phyloP scores from a whole-genome alignment of 1,140 invertebrate species.

The Mercenaria mercenaria region DNA sequence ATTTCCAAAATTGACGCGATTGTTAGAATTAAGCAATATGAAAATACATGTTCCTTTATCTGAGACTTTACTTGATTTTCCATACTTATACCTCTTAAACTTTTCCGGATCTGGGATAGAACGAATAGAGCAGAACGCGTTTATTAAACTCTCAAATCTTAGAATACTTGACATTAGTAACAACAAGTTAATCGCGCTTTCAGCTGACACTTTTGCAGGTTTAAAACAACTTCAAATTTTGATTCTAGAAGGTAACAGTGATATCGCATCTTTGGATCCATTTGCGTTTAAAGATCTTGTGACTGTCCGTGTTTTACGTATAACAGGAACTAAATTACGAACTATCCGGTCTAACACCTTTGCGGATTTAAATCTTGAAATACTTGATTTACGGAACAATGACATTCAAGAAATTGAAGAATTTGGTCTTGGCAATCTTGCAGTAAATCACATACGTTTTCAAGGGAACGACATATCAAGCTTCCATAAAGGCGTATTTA shows the following conservation, averaged over 20 bases:
- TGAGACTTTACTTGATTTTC: not conserved
- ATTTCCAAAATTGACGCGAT: not conserved
- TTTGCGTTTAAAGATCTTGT: not conserved
- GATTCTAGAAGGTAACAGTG: not conserved
- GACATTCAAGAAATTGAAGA: not conserved
- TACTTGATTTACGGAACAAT: constrained; percentile 4
- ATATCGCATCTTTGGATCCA: not conserved
- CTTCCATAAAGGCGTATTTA: constrained; percentile 13
- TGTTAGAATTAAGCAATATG: too few relatives aligned
- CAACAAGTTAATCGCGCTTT: not conserved
- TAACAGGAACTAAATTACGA: constrained; percentile 17
- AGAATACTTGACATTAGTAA: constrained; percentile 1
- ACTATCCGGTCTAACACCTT: constrained; percentile 29
- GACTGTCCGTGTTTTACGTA: not conserved
- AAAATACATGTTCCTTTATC: not conserved
- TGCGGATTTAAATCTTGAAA: constrained; percentile 32
- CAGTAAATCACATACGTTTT: not conserved
- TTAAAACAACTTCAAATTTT: not conserved
- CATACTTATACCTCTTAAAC: constrained; percentile 4
- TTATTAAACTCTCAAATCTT: not conserved
- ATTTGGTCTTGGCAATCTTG: not conserved
- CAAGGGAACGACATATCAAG: not conserved
- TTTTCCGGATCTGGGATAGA: not conserved
- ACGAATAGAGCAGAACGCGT: not conserved
- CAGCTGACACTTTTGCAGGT: not conserved